These are phyloP conservation scores for Rhinoderma darwinii DNA, from an alignment of 2,113 vertebrate genomes.

Conservation along the genomic window DNA sequence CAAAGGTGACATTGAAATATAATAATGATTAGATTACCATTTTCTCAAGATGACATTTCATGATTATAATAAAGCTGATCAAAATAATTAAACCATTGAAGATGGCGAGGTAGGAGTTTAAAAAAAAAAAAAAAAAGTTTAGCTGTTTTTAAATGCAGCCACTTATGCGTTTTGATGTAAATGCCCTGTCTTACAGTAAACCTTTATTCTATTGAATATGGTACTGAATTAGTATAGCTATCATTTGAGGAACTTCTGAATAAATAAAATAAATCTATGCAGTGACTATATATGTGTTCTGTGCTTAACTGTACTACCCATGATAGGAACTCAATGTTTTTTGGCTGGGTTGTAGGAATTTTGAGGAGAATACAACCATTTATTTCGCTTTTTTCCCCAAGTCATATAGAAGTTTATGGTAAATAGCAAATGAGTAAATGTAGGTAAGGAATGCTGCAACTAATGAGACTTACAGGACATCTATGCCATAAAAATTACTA, in stretches of 20 bases:
- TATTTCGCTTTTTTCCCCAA: too few relatives aligned
- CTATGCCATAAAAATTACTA: too few relatives aligned
- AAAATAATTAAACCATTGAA: conserved; percentile 72
- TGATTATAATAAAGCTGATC: conserved; percentile 71
- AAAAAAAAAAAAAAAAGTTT: conserved; percentile 64
- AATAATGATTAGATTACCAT: conserved; percentile 68
- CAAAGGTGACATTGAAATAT: conserved; percentile 77
- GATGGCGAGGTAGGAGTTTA: conserved; percentile 63
- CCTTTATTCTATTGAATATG: not conserved
- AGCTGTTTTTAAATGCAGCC: not conserved
- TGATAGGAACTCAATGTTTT: too few relatives aligned
- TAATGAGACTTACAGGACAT: too few relatives aligned
- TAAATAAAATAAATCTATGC: not conserved
- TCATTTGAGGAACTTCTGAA: not conserved
- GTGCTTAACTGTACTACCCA: too few relatives aligned
- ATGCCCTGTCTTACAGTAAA: too few relatives aligned
- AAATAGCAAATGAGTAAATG: too few relatives aligned
- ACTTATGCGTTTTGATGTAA: not conserved
- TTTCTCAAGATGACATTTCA: conserved; percentile 76
- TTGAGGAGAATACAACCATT: too few relatives aligned
- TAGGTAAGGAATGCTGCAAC: too few relatives aligned
- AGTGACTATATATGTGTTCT: too few relatives aligned
- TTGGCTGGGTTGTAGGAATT: too few relatives aligned
- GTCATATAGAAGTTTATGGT: too few relatives aligned
- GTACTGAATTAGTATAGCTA: not conserved